These are phyloP conservation scores for Frieseomelitta varia DNA, from an alignment of 1,140 invertebrate species.

Conservation along the genomic window DNA sequence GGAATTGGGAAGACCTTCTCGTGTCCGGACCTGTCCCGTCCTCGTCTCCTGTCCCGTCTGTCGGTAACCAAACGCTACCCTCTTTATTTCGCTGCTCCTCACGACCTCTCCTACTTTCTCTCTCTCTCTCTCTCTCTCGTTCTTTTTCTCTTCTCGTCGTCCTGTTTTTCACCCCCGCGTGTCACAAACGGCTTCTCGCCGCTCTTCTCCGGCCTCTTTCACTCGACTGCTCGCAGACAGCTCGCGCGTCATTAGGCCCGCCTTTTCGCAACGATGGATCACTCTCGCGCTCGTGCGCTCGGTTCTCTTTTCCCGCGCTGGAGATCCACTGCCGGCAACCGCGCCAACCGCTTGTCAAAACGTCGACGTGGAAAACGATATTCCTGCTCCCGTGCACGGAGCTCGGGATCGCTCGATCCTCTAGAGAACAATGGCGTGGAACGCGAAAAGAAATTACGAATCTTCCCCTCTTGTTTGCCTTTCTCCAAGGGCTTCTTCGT, in stretches of 20 bases:
- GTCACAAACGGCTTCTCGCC: conserved; percentile 29
- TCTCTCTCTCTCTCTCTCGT: background rate
- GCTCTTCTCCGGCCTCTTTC: background rate
- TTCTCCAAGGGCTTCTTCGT: conserved; percentile 43
- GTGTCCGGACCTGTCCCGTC: conserved; percentile 63
- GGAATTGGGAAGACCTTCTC: conserved; percentile 74
- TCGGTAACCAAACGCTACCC: conserved; percentile 54
- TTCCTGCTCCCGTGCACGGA: conserved; percentile 11
- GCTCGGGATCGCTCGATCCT: background rate
- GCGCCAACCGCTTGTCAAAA: background rate
- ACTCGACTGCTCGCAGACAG: conserved; percentile 21
- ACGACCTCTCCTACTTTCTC: background rate
- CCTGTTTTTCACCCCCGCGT: background rate
- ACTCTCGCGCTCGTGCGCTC: background rate
- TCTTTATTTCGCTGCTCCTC: conserved; percentile 32
- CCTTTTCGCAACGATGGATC: conserved; percentile 8
- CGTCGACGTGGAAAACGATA: conserved; percentile 32
- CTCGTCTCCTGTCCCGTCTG: conserved; percentile 25
- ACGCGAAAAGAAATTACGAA: conserved; percentile 63
- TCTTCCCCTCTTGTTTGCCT: conserved; percentile 61
- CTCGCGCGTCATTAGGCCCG: conserved; percentile 57
- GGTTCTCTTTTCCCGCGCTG: background rate
- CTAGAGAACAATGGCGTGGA: conserved; percentile 2
- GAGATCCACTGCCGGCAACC: conserved; percentile 29
- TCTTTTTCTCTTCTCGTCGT: no score